Evolutionary conservation across 2,888 invertebrate species (phyloP), one percentile per base, ranked within the genome.

Genomic region (Torymus texanus): DNA sequence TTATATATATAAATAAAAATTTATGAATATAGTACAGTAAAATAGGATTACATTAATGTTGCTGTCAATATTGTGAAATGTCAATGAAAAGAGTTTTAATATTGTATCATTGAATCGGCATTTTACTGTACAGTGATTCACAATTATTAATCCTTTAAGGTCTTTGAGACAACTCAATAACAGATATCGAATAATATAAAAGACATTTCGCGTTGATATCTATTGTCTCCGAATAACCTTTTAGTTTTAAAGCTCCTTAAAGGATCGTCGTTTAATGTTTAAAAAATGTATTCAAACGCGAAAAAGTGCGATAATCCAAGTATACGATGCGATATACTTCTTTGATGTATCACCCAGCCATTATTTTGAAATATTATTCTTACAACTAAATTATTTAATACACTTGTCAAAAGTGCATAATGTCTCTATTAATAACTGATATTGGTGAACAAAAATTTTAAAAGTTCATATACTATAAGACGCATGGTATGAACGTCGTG

Each of bases 281-380:
- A n/a, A 41, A 61, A 62, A 73, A 55, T 55, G 72, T 55, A 73
- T 1, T 53, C 13, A 63, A 13, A 16, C 63, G 53, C 29, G 41
- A n/a, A 53, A 16, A 63, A 63, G 16, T 63, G 72, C 72, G 72
- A 63, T 73, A 63, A 55, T 63, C 63, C 63, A 55, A 73, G 72
- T 41, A 53, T 55, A 63, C 53, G 55, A 63, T 63, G 55, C 62
- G 24, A 63, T 73, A 63, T 55, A 63, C 53, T 73, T 55, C 53
- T 55, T n/a, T 21, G 53, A 55, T 59, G 14, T 63, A 61, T 63
- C 55, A 63, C 63, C 13, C 29, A 55, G 55, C 63, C 10, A 18
- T 63, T 63, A 73, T 29, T 73, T 29, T 73, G 55, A 59, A 41
- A 41, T 41, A 5, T 41, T 41, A 41, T 8, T 41, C 41, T 41